Evolutionary conservation across 2,797 vertebrate genomes (phyloP).

Genomic region (Dendrocincla fuliginosa): DNA sequence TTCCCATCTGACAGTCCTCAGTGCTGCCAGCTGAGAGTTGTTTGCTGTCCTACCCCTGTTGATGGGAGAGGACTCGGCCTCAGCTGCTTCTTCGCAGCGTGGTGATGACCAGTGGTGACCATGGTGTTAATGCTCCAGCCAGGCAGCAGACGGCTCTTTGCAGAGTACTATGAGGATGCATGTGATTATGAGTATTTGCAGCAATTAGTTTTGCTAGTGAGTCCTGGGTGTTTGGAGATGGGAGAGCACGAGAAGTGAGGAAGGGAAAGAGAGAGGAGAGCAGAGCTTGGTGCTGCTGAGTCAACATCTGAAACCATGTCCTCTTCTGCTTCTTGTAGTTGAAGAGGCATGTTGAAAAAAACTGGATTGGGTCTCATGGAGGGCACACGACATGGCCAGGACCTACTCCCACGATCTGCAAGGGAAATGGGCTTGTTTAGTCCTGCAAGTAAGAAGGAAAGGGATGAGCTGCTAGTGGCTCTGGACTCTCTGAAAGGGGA

Average conservation of each 20-base stretch:
- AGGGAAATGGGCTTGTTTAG: not conserved
- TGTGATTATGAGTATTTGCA: not conserved
- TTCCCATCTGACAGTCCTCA: not conserved
- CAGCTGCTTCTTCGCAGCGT: not conserved
- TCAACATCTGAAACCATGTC: not conserved
- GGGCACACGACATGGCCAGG: rapidly evolving
- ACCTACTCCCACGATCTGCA: not conserved
- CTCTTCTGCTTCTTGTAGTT: not conserved
- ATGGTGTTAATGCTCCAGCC: not conserved
- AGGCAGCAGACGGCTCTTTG: not conserved
- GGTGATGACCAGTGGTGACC: not conserved
- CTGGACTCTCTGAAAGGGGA: not conserved
- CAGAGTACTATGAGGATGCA: not conserved
- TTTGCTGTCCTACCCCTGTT: not conserved
- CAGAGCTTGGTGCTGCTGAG: not conserved
- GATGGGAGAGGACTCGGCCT: not conserved
- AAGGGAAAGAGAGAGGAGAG: not conserved
- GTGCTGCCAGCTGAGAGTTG: not conserved
- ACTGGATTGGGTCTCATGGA: not conserved
- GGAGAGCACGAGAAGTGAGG: not conserved
- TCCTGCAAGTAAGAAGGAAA: not conserved
- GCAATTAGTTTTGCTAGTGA: not conserved
- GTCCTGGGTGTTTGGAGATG: not conserved
- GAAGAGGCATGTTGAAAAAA: not conserved
- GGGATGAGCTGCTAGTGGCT: not conserved